Evolutionary conservation across 2,797 vertebrate genomes (phyloP).

Genomic region (Danio albolineatus): DNA sequence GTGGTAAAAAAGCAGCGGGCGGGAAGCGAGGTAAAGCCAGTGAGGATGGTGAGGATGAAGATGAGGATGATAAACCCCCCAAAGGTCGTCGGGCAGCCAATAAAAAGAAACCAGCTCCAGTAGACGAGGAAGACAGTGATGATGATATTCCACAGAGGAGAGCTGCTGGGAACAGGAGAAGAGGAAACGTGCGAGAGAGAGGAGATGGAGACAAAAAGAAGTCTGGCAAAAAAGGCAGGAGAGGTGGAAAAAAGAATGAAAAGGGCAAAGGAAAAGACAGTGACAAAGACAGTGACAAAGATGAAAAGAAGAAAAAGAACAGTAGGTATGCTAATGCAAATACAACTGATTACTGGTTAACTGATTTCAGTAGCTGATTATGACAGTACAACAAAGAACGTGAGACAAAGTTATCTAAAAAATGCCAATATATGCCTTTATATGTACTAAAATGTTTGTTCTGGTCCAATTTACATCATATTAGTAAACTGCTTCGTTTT

Average conservation of each 20-base stretch:
- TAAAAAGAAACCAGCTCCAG: slow-evolving; percentile 68
- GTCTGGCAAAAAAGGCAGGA: slow-evolving; percentile 72
- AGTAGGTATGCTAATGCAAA: slow-evolving; percentile 69
- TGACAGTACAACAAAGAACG: background rate
- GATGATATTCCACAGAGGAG: slow-evolving; percentile 59
- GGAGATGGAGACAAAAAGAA: slow-evolving; percentile 70
- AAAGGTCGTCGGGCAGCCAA: slow-evolving; percentile 68
- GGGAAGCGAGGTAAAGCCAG: slow-evolving; percentile 72
- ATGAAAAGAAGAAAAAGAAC: slow-evolving; percentile 72
- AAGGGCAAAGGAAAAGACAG: slow-evolving; percentile 59
- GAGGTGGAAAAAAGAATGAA: slow-evolving; percentile 65
- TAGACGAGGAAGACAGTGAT: slow-evolving; percentile 63
- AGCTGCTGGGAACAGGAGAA: slow-evolving; percentile 59
- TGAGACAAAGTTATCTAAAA: slow-evolving; percentile 12
- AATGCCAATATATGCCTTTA: background rate
- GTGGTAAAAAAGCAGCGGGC: slow-evolving; percentile 62
- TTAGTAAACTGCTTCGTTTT: background rate
- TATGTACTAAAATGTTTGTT: background rate
- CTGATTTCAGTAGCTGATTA: background rate
- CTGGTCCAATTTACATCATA: background rate
- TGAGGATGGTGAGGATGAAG: slow-evolving; percentile 72
- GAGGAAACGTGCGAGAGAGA: slow-evolving; percentile 68
- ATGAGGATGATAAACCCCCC: slow-evolving; percentile 69
- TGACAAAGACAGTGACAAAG: slow-evolving; percentile 61
- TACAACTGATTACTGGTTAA: background rate